A percentile compares a stretch with the other conserved stretches of the same genome.
Evolutionary conservation across 2,888 invertebrate genomes (phyloP).

Genomic region (Cephus spinipes): DNA sequence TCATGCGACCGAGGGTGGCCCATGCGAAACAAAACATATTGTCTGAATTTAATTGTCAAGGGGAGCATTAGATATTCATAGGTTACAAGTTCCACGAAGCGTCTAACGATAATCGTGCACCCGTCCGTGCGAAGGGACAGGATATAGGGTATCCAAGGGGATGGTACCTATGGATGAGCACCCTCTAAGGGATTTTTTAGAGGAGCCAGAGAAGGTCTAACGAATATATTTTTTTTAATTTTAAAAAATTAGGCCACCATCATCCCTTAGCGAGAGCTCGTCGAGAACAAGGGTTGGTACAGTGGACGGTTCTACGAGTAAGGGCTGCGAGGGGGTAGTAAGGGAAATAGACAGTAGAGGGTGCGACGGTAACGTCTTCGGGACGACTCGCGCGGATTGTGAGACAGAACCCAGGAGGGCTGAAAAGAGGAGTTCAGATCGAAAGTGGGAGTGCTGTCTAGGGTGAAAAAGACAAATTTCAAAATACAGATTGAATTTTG

Average conservation of each 20-base stretch:
- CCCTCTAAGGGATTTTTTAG: too few relatives aligned
- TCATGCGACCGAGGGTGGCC: slow-evolving; percentile 41
- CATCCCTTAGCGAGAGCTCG: too few relatives aligned
- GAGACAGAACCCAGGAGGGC: slow-evolving; percentile 2
- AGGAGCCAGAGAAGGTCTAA: too few relatives aligned
- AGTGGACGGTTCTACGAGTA: too few relatives aligned
- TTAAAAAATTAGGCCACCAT: too few relatives aligned
- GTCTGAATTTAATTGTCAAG: slow-evolving; percentile 65
- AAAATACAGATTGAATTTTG: background rate
- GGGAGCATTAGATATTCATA: slow-evolving; percentile 65
- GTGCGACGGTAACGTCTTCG: background rate
- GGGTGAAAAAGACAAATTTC: slow-evolving; percentile 3
- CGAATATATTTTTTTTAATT: too few relatives aligned
- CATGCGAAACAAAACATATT: slow-evolving; percentile 65
- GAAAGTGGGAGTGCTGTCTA: background rate
- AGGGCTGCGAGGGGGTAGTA: too few relatives aligned
- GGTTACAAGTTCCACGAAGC: slow-evolving; percentile 57
- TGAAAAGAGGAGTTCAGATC: background rate
- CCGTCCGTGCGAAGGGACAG: slow-evolving; percentile 25
- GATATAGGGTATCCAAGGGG: too few relatives aligned
- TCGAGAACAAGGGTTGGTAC: too few relatives aligned
- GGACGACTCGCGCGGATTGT: background rate
- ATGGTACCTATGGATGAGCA: too few relatives aligned
- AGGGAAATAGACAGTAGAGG: background rate
- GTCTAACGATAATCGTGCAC: slow-evolving; percentile 50